Evolutionary conservation across 1,140 invertebrate genomes (phyloP).

Genomic region (Drosophila persimilis): DNA sequence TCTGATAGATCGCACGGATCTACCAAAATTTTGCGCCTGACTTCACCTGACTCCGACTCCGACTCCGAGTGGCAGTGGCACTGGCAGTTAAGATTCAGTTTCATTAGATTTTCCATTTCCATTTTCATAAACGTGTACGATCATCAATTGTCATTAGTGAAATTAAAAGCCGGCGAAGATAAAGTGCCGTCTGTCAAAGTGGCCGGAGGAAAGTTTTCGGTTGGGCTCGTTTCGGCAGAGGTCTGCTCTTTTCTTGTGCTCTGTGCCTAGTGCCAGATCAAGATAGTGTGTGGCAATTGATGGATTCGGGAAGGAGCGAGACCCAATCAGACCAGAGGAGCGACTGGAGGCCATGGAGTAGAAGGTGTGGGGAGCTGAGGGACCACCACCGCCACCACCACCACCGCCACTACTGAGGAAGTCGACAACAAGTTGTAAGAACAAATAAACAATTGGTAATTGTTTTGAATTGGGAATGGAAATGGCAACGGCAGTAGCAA

Average conservation of each 20-base stretch:
- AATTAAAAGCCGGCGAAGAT: conserved; percentile 43
- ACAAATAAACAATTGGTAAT: conserved; percentile 78
- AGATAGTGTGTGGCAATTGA: conserved; percentile 70
- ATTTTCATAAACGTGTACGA: conserved; percentile 59
- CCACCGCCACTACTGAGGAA: conserved; percentile 20
- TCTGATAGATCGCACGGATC: background rate
- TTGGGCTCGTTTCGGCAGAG: conserved; percentile 12
- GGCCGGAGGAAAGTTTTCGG: conserved; percentile 54
- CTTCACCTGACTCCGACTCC: background rate
- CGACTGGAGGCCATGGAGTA: too few relatives aligned
- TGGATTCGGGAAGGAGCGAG: conserved; percentile 50
- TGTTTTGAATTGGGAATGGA: conserved; percentile 65
- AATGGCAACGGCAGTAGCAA: conserved; percentile 36
- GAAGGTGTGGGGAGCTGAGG: background rate
- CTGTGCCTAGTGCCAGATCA: conserved; percentile 33
- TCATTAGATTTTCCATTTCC: conserved; percentile 51
- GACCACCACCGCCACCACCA: background rate
- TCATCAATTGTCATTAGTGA: conserved; percentile 54
- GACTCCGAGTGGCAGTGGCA: background rate
- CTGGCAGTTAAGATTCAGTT: conserved; percentile 7
- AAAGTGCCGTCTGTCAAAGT: conserved; percentile 46
- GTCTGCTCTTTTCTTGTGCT: background rate
- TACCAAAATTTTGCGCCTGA: background rate
- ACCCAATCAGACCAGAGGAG: background rate
- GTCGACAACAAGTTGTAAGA: conserved; percentile 60